Evolutionary conservation across 1,140 invertebrate species (phyloP).

Genomic region (Drosophila auraria): DNA sequence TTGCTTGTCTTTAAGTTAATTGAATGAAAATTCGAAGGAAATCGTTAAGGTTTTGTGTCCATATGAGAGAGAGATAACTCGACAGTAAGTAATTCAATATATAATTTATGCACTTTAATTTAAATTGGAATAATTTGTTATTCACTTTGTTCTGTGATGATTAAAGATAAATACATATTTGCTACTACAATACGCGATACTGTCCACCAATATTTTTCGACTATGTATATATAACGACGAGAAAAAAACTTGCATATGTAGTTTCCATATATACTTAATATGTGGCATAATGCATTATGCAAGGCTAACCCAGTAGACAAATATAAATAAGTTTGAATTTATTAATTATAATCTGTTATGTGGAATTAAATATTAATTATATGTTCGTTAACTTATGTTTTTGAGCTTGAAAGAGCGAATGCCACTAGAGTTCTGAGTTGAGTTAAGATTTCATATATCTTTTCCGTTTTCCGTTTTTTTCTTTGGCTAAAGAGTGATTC

Average conservation of each 20-base stretch:
- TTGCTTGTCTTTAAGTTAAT: constrained; percentile 59
- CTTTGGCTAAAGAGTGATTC: constrained; percentile 35
- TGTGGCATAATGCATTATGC: constrained; percentile 60
- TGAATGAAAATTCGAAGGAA: constrained; percentile 73
- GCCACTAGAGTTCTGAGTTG: constrained; percentile 54
- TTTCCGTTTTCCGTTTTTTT: constrained; percentile 14
- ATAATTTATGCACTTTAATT: constrained; percentile 73
- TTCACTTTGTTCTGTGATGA: constrained; percentile 56
- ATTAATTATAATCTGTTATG: constrained; percentile 51
- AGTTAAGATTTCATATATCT: constrained; percentile 41
- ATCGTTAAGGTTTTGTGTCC: constrained; percentile 49
- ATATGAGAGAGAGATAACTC: constrained; percentile 64
- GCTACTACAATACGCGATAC: constrained; percentile 76
- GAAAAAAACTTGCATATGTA: constrained; percentile 68
- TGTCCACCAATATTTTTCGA: constrained; percentile 74
- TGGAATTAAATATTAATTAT: constrained; percentile 51
- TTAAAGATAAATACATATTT: constrained; percentile 74
- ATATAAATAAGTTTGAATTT: constrained; percentile 60
- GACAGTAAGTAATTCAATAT: constrained; percentile 75
- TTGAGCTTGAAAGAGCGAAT: constrained; percentile 65
- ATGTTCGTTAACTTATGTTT: constrained; percentile 58
- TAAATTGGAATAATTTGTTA: constrained; percentile 67
- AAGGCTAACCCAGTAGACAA: constrained; percentile 70
- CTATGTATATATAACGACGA: constrained; percentile 76
- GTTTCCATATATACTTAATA: constrained; percentile 42